Percentiles rank a stretch among this genome's conserved stretches.
These are phyloP conservation scores for Pterois miles DNA, from an alignment of 2,797 vertebrate species.

Conservation along the genomic window DNA sequence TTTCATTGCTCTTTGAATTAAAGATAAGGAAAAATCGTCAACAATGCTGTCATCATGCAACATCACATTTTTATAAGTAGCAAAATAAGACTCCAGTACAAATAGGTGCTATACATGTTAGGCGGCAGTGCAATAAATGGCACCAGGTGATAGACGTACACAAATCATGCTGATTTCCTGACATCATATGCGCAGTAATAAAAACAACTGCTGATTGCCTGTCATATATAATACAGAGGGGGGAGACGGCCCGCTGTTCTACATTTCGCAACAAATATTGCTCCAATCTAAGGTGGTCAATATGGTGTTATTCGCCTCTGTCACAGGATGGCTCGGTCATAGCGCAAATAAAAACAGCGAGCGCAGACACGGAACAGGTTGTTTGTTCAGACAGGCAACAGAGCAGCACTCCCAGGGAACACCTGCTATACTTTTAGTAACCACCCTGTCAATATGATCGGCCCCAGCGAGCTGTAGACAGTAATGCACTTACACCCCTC, in stretches of 20 bases:
- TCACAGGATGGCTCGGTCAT: slow-evolving; percentile 40
- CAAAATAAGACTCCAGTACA: slow-evolving; percentile 11
- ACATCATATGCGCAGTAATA: slow-evolving; percentile 33
- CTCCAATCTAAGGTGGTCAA: slow-evolving; percentile 27
- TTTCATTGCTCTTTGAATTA: not conserved
- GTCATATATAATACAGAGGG: slow-evolving; percentile 36
- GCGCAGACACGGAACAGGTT: slow-evolving; percentile 26
- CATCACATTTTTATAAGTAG: not conserved
- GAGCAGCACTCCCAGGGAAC: slow-evolving; percentile 7
- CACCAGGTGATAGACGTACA: slow-evolving; percentile 21
- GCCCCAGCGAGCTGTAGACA: slow-evolving; percentile 18
- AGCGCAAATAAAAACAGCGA: slow-evolving; percentile 28
- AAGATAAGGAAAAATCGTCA: not conserved
- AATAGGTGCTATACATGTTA: not conserved
- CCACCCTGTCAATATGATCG: slow-evolving; percentile 20
- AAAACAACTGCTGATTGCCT: slow-evolving; percentile 53
- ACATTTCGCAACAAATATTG: slow-evolving; percentile 34
- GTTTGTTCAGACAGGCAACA: slow-evolving; percentile 27
- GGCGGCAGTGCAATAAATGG: slow-evolving; percentile 13
- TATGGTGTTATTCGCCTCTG: slow-evolving; percentile 30
- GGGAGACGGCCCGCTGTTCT: slow-evolving; percentile 1
- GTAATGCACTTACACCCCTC: slow-evolving; percentile 29
- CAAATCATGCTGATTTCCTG: slow-evolving; percentile 52
- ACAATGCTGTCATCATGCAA: not conserved
- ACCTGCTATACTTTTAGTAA: slow-evolving; percentile 36